Percentiles rank a stretch among this genome's conserved stretches.
phyloP scores from a whole-genome alignment of 2,888 invertebrate genomes.

The Petrolisthes cinctipes region DNA sequence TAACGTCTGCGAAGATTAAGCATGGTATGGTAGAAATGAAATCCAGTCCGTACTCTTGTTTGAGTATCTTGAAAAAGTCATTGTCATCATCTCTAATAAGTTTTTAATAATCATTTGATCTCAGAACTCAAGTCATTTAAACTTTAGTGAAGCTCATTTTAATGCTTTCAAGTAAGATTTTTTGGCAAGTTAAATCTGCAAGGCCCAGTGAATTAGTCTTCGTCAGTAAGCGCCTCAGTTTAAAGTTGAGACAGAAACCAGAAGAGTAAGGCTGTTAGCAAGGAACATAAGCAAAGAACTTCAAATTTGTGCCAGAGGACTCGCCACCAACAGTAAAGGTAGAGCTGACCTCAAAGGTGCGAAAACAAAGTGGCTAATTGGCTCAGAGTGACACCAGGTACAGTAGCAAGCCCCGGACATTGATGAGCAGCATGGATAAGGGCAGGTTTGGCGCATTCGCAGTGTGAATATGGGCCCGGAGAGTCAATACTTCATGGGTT shows the following conservation, averaged over 20 bases:
- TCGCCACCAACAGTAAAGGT: background rate
- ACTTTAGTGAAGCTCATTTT: no score
- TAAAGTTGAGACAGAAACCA: no score
- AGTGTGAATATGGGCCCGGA: background rate
- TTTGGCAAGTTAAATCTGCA: no score
- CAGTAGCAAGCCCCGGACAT: background rate
- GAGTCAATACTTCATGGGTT: background rate
- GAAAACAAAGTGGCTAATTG: background rate
- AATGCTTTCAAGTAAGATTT: no score
- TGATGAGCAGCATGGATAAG: background rate
- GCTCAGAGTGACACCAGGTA: background rate
- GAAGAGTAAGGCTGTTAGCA: no score
- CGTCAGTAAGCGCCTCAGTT: no score
- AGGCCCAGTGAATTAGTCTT: no score
- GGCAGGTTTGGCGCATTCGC: conserved; percentile 8
- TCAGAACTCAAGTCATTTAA: no score
- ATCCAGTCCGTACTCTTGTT: no score
- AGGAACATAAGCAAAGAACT: background rate
- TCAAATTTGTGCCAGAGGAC: background rate
- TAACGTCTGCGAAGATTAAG: background rate
- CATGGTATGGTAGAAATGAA: background rate
- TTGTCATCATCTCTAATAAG: no score
- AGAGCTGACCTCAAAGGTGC: background rate
- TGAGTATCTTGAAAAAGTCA: no score
- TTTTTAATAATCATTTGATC: no score